Percentiles rank a stretch among this genome's conserved stretches.
phyloP scores from a whole-genome alignment of 2,888 invertebrate genomes.

The Phrixothrix hirtus region DNA sequence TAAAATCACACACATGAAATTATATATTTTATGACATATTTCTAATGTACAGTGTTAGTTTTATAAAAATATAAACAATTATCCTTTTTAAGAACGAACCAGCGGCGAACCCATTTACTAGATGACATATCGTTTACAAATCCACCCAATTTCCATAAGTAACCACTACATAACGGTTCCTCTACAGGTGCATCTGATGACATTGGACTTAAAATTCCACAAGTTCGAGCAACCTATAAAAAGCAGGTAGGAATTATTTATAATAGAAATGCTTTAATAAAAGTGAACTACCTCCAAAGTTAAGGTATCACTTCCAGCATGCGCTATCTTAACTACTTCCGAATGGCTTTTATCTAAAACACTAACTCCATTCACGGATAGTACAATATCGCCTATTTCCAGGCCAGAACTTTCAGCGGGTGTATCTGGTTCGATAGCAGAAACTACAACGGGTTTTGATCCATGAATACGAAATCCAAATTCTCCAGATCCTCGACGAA shows the following conservation, averaged over 20 bases:
- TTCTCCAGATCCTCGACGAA: conserved; percentile 82
- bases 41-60: conserved; percentile 84
- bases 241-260: too few species aligned
- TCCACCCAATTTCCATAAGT: conserved; percentile 74
- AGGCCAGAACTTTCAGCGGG: conserved; percentile 91
- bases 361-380: conserved; percentile 87
- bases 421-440: conserved; percentile 91
- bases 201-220: conserved; percentile 75
- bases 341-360: conserved; percentile 94
- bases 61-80: conserved; percentile 95
- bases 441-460: conserved; percentile 94
- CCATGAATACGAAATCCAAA: conserved; percentile 96
- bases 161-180: conserved; percentile 71
- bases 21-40: too few species aligned
- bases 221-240: conserved; percentile 77
- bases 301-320: conserved; percentile 84
- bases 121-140: conserved; percentile 59
- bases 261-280: too few species aligned
- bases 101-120: conserved; percentile 82
- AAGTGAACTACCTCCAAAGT: conserved; percentile 82
- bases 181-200: conserved; percentile 64
- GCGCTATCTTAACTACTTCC: conserved; percentile 91
- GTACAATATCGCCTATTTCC: conserved; percentile 92
- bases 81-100: conserved; percentile 89
- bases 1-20: too few species aligned